These are phyloP conservation scores for Dorcus hopei DNA, from an alignment of 2,888 invertebrate genomes.

Conservation along the genomic window DNA sequence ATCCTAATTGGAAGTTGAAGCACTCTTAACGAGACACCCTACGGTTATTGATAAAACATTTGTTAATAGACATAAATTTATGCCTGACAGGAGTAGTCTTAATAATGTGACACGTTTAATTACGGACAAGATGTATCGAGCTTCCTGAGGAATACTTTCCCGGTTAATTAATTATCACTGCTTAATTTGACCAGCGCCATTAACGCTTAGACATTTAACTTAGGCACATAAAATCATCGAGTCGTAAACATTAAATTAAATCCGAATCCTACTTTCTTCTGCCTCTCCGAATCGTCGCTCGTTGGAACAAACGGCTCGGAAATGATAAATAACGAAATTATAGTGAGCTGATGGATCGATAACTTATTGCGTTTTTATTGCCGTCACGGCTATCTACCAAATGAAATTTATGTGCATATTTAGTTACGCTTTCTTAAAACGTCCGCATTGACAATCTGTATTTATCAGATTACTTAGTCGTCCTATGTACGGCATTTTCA, in stretches of 20 bases:
- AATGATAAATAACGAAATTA: conserved; percentile 4
- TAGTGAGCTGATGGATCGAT: conserved; percentile 2
- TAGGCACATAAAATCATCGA: not conserved
- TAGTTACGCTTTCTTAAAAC: conserved; percentile 16
- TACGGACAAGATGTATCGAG: too few species aligned
- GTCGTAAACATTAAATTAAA: not conserved
- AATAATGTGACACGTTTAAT: too few species aligned
- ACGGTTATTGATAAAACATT: too few species aligned
- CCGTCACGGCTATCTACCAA: conserved; percentile 4
- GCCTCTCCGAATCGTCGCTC: not conserved
- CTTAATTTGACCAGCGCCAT: too few species aligned
- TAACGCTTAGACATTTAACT: not conserved
- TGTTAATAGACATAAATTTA: too few species aligned
- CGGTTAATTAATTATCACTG: too few species aligned
- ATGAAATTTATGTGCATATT: conserved; percentile 20
- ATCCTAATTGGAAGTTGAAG: too few species aligned
- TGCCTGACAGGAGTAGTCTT: too few species aligned
- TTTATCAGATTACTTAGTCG: not conserved
- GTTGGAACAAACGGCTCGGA: not conserved
- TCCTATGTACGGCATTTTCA: not conserved
- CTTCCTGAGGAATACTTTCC: too few species aligned
- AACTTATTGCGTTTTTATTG: not conserved
- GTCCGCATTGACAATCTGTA: not conserved
- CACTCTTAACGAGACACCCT: too few species aligned
- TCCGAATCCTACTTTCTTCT: not conserved